These are phyloP conservation scores for Chesias legatella DNA, from an alignment of 2,888 invertebrate species.

Conservation along the genomic window DNA sequence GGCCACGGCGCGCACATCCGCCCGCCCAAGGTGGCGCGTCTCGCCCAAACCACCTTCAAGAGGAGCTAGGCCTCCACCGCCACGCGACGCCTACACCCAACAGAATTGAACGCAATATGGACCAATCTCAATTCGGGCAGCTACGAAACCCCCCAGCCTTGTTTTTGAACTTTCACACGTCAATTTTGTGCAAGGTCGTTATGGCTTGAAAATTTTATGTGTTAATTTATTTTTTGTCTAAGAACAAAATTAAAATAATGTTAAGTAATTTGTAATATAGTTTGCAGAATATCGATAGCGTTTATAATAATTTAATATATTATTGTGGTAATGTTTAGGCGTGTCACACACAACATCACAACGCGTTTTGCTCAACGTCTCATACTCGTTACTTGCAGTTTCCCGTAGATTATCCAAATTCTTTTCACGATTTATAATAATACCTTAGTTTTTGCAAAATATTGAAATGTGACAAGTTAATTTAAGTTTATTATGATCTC, in stretches of 20 bases:
- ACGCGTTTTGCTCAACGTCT: slow-evolving; percentile 43
- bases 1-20: slow-evolving; percentile 70
- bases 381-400: slow-evolving; percentile 25
- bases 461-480: slow-evolving; percentile 69
- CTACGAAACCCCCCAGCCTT: slow-evolving; percentile 30
- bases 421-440: slow-evolving; percentile 2
- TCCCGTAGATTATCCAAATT: slow-evolving; percentile 16
- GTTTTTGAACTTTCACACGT: slow-evolving; percentile 22
- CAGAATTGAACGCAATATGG: slow-evolving; percentile 36
- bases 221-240: slow-evolving; percentile 70
- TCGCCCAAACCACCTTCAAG: slow-evolving; percentile 65
- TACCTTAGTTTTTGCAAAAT: slow-evolving; percentile 40
- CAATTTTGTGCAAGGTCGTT: slow-evolving; percentile 39
- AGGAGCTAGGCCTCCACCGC: slow-evolving; percentile 59
- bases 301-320: slow-evolving; percentile 64
- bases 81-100: slow-evolving; percentile 13
- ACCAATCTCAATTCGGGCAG: slow-evolving; percentile 38
- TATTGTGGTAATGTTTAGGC: slow-evolving; percentile 36
- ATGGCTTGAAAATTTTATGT: slow-evolving; percentile 64
- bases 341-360: slow-evolving; percentile 57
- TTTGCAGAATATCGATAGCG: slow-evolving; percentile 59
- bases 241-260: slow-evolving; percentile 63
- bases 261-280: slow-evolving; percentile 77
- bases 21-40: slow-evolving; percentile 71
- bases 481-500: slow-evolving; percentile 79